phyloP scores from a whole-genome alignment of 2,797 vertebrate species.

The Anas bahamensis region DNA sequence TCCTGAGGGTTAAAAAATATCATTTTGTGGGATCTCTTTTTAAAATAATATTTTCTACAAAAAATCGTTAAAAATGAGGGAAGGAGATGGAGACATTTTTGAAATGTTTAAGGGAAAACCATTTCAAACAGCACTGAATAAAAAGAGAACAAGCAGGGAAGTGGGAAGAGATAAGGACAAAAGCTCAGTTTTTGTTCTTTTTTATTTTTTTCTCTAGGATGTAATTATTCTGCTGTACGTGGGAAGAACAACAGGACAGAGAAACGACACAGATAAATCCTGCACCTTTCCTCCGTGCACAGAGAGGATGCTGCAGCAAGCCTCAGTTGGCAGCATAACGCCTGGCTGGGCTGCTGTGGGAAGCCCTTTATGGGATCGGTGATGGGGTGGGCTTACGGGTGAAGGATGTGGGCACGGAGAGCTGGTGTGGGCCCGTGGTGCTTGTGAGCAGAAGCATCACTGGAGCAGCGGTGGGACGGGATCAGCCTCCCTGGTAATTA shows the following conservation, averaged over 20 bases:
- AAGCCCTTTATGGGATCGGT: not conserved
- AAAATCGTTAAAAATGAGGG: not conserved
- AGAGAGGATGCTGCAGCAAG: not conserved
- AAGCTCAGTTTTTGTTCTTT: not conserved
- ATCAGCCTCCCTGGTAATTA: too few relatives aligned
- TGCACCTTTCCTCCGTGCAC: not conserved
- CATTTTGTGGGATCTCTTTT: not conserved
- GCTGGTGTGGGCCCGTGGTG: rapidly evolving
- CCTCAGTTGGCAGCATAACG: rapidly evolving
- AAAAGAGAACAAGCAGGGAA: not conserved
- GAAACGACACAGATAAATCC: not conserved
- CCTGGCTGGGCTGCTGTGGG: not conserved
- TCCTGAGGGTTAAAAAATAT: not conserved
- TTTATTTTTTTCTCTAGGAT: not conserved
- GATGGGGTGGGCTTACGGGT: rapidly evolving
- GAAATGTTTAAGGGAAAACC: not conserved
- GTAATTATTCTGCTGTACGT: not conserved
- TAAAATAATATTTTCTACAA: not conserved
- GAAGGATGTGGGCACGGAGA: not conserved
- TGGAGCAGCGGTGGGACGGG: rapidly evolving
- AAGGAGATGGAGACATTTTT: not conserved
- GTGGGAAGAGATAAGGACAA: not conserved
- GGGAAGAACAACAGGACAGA: not conserved
- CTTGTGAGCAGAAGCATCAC: not conserved
- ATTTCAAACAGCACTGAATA: not conserved